Base-by-base conservation (phyloP, 1,140 invertebrate genomes). In the Kradibia gibbosae region DNA sequence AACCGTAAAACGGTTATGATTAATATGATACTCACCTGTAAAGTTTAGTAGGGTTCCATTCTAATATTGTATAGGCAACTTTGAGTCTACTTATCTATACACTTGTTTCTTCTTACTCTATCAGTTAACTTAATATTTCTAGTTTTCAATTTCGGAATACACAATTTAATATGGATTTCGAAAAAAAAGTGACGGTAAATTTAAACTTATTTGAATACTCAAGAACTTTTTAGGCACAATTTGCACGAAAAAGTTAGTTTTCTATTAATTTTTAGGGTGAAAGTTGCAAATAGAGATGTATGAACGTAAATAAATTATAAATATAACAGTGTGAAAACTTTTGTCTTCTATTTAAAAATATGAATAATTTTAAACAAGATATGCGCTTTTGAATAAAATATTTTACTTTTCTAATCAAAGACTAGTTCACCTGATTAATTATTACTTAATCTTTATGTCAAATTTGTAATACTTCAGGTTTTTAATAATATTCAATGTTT, bases 281-380 rank as follows among this genome's bases (percentile, higher is more conserved):
- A 36, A 2, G 48, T 74, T n/a, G 28, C 13, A 57, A 31, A 36
- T 1, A 13, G 28, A 22, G 2, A 60, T 60, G 34, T 62, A 71
- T 25, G 31, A 74, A 28, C 71, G 20, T 3, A 55, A 45, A 17
- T 28, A 74, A 74, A 36, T 74, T 55, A 74, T 36, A n/a, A 5
- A 31, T 3, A 25, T 36, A 22, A 15, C 11, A 74, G 7, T 20
- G 53, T 53, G 73, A 55, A 72, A 57, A 57, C 36, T 45, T 0
- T 73, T 73, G 7, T 73, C 73, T 80, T 73, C 55, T 72, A 80
- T 48, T 73, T 73, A 73, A 4, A 62, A 80, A 45, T 80, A 80
- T 80, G 67, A 72, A 79, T 79, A 57, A 79, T 79, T 72, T 55
- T 72, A 60, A 53, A 50, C 1, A n/a, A 15, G 34, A 28, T n/a